Evolutionary conservation across 2,797 vertebrate species (phyloP).

Genomic region (Myiotriccus ornatus): DNA sequence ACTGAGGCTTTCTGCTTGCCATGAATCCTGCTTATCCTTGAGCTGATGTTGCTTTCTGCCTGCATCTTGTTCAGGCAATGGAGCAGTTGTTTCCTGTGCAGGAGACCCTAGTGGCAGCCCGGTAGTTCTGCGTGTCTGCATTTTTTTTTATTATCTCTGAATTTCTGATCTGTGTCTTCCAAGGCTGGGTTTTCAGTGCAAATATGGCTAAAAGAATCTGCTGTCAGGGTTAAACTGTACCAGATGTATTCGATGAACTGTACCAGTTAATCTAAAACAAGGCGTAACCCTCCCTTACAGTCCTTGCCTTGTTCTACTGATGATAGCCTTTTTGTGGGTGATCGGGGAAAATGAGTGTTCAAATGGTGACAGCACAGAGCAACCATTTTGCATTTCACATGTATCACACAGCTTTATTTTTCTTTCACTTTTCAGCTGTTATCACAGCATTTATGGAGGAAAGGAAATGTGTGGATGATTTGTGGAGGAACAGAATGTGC

Average conservation of each 20-base stretch:
- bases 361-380: constrained; percentile 2
- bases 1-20: background rate
- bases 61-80: background rate
- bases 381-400: constrained; percentile 31
- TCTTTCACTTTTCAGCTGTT: constrained; percentile 59
- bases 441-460: constrained; percentile 43
- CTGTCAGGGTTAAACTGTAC: background rate
- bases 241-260: background rate
- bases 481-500: constrained; percentile 46
- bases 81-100: background rate
- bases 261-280: background rate
- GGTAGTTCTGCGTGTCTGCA: background rate
- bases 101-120: background rate
- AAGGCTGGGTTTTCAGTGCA: background rate
- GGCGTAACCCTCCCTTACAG: background rate
- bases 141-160: background rate
- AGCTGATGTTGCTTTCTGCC: background rate
- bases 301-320: background rate
- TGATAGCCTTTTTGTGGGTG: background rate
- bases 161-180: background rate
- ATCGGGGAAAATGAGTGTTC: background rate
- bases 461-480: constrained; percentile 57
- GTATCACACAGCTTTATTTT: constrained; percentile 56
- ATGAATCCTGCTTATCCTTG: background rate
- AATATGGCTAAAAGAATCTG: background rate